Conservation (phyloP, 1,140 invertebrate species). For the Lasaia peninsularis region DNA sequence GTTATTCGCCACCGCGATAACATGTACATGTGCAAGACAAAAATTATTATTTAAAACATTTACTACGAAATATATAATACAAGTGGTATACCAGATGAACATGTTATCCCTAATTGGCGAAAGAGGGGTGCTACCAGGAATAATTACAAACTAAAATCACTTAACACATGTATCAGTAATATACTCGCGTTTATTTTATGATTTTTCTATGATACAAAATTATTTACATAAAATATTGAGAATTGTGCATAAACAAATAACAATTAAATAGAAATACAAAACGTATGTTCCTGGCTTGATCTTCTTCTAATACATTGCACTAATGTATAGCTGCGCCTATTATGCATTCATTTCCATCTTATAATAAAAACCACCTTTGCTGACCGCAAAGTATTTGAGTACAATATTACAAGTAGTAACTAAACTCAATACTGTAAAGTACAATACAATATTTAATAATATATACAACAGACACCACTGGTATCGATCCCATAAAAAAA, state of each 20-base stretch:
- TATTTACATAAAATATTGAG: slow-evolving; percentile 79
- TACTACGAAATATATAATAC: slow-evolving; percentile 28
- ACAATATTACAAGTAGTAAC: slow-evolving; percentile 73
- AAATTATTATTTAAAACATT: slow-evolving; percentile 23
- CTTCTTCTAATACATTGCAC: slow-evolving; percentile 65
- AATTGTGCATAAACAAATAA: slow-evolving; percentile 79
- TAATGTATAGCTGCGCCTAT: slow-evolving; percentile 70
- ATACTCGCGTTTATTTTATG: slow-evolving; percentile 78
- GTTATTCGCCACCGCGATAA: slow-evolving; percentile 58
- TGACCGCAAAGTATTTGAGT: slow-evolving; percentile 69
- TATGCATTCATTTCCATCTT: slow-evolving; percentile 63
- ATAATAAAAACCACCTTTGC: slow-evolving; percentile 74
- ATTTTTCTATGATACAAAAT: slow-evolving; percentile 77
- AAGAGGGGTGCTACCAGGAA: slow-evolving; percentile 78
- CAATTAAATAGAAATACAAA: slow-evolving; percentile 77
- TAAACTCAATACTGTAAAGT: slow-evolving; percentile 76
- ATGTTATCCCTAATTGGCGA: slow-evolving; percentile 77
- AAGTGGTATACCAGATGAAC: slow-evolving; percentile 40
- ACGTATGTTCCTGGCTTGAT: slow-evolving; percentile 67
- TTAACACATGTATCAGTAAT: slow-evolving; percentile 76
- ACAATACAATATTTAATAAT: slow-evolving; percentile 68
- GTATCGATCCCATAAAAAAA: slow-evolving; percentile 75
- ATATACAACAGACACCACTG: slow-evolving; percentile 76
- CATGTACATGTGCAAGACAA: slow-evolving; percentile 57
- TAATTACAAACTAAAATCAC: slow-evolving; percentile 78